These are phyloP conservation scores for Psilopogon haemacephalus DNA, from an alignment of 2,113 vertebrate species.

Conservation along the genomic window DNA sequence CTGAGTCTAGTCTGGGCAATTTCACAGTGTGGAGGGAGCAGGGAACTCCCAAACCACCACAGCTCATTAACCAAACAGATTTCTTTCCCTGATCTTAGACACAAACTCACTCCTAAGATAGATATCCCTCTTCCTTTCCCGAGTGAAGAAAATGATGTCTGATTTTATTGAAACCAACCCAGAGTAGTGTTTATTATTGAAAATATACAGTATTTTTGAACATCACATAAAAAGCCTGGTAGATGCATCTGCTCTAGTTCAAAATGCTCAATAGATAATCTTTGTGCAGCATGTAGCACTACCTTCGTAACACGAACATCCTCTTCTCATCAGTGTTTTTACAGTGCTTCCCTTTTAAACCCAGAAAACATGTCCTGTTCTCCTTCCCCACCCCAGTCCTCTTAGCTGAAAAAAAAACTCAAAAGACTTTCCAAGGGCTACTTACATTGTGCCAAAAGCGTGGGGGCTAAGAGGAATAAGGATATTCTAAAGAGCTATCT, in stretches of 20 bases:
- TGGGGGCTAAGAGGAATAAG: neutral
- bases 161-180: constrained; percentile 66
- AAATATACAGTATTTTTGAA: constrained; percentile 72
- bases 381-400: neutral
- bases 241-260: constrained; percentile 33
- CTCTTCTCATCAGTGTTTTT: neutral
- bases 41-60: too few relatives aligned
- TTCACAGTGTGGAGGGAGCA: too few relatives aligned
- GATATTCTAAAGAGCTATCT: neutral
- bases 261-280: constrained; percentile 32
- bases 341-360: constrained; percentile 45
- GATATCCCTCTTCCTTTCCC: neutral
- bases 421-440: neutral
- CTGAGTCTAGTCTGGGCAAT: too few relatives aligned
- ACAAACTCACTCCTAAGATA: neutral
- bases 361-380: neutral
- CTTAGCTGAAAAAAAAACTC: neutral
- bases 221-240: constrained; percentile 68
- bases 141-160: neutral
- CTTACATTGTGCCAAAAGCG: neutral
- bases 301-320: neutral
- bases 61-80: neutral
- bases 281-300: constrained; percentile 27
- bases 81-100: neutral
- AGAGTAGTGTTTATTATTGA: constrained; percentile 72